Base-by-base conservation (phyloP, 1,140 invertebrate genomes). In the Polyergus mexicanus region DNA sequence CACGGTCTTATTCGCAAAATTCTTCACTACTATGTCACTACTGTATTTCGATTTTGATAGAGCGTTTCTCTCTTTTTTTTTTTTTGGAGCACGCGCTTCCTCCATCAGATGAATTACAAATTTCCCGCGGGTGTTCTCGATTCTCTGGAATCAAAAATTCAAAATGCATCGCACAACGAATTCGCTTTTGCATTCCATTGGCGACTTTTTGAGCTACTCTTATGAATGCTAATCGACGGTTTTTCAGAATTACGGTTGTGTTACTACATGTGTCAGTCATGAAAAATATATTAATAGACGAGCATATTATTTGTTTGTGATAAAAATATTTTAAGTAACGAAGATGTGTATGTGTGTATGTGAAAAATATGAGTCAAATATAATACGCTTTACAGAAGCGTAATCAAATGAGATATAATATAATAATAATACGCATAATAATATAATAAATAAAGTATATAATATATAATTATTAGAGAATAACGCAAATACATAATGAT, bases 191-290 rank as follows among this genome's bases (percentile, higher is more conserved):
- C 88, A 90, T 90, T 90, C 88, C 56, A 54, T 69, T 63, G 62
- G 51, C 87, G 80, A 77, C 69, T 28, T 68, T 90, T 81, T 76
- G 88, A 47, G 71, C 77, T 51, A 58, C 66, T 87, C 80, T 90
- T 90, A 90, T 87, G 89, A 90, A 90, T 90, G 81, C 81, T 89
- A 90, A 90, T 89, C 89, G 71, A 89, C 83, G 80, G 89, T 89
- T 90, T 87, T 87, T 86, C 86, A 66, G 62, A 41, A 25, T 56
- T 51, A 71, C 44, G 58, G 16, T 44, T 66, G 66, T 85, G 66
- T 85, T 35, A 51, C 35, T 38, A 28, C 41, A 11, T 35, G 19
- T 47, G 58, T 65, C 60, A 16, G 3, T 35, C 28, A 32, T 22
- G 16, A 41, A n/a, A 78, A 51, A 66, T 58, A 66, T 25, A 51